These are phyloP conservation scores for Lethrus apterus DNA, from an alignment of 1,140 invertebrate genomes.

Conservation along the genomic window DNA sequence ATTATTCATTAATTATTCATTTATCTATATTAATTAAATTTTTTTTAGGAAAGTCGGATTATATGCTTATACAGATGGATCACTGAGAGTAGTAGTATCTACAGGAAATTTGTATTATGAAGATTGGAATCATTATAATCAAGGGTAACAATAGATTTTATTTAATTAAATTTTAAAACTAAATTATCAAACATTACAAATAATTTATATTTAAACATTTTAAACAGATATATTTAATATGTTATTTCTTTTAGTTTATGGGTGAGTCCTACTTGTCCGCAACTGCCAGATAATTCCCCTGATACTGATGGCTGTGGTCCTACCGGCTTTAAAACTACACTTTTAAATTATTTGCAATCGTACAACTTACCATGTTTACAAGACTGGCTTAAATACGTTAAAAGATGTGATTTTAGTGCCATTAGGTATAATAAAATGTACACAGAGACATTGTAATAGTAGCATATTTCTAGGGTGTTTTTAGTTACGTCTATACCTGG, in stretches of 20 bases:
- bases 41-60: slow-evolving; percentile 80
- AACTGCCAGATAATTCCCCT: slow-evolving; percentile 44
- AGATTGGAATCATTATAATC: slow-evolving; percentile 92
- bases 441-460: background rate
- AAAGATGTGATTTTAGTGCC: slow-evolving; percentile 67
- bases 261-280: slow-evolving; percentile 75
- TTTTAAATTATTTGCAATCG: slow-evolving; percentile 71
- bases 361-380: slow-evolving; percentile 64
- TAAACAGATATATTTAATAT: too few relatives aligned
- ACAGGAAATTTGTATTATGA: slow-evolving; percentile 86
- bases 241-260: slow-evolving; percentile 70
- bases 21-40: slow-evolving; percentile 18
- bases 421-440: slow-evolving; percentile 56
- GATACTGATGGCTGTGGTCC: slow-evolving; percentile 67
- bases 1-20: slow-evolving; percentile 2
- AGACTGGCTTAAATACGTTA: slow-evolving; percentile 68
- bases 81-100: slow-evolving; percentile 77
- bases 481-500: slow-evolving; percentile 81
- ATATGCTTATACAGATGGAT: slow-evolving; percentile 72
- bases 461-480: slow-evolving; percentile 59
- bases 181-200: too few relatives aligned
- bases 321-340: slow-evolving; percentile 78
- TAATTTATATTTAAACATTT: too few relatives aligned
- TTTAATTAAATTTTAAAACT: too few relatives aligned
- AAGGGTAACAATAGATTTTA: slow-evolving; percentile 61